Evolutionary conservation across 1,140 invertebrate species (phyloP), one percentile per base, ranked within the genome.

Genomic region (Dysdera silvatica): DNA sequence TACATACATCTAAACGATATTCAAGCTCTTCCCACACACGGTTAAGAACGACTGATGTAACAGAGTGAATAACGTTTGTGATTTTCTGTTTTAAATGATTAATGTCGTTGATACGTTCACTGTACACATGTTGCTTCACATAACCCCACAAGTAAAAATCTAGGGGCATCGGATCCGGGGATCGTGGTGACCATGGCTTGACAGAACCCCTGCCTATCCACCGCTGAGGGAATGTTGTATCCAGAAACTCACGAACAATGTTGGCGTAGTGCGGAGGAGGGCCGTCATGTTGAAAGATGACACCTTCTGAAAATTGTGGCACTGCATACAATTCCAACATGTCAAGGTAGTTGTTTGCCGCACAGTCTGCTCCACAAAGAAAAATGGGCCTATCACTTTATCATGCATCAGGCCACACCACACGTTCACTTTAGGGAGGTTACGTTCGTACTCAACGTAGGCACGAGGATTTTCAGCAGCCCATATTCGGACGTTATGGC

Each of bases 141-240:
- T 61, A 52, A 14, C 68, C 57, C 68, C 61, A 70, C 4, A 70
- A 48, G 48, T 61, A 70, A 35, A 65, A 67, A 64, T 70, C 67
- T 20, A 64, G 60, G n/a, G 55, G 65, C 20, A 43, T 69, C 24
- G 70, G 20, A 61, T 70, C 65, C 29, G 68, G 66, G 23, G 55
- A 61, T 20, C 41, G 31, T 37, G 69, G 61, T n/a, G 66, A 62
- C 68, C 66, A 70, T 26, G 49, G 35, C 32, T 61, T 55, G 16
- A 31, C 41, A 16, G 40, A 23, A 2, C 49, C 58, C 26, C 33
- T 53, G n/a, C 32, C 31, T 16, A 53, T 53, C 32, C 51, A 53
- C n/a, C 31, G 24, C 23, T 49, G 24, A 28, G 23, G 23, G 47
- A 49, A 28, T 26, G 23, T 23, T 26, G 24, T 28, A 7, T 24